Evolutionary conservation across 2,888 invertebrate genomes (phyloP).

Genomic region (Drosophila paramelanica): DNA sequence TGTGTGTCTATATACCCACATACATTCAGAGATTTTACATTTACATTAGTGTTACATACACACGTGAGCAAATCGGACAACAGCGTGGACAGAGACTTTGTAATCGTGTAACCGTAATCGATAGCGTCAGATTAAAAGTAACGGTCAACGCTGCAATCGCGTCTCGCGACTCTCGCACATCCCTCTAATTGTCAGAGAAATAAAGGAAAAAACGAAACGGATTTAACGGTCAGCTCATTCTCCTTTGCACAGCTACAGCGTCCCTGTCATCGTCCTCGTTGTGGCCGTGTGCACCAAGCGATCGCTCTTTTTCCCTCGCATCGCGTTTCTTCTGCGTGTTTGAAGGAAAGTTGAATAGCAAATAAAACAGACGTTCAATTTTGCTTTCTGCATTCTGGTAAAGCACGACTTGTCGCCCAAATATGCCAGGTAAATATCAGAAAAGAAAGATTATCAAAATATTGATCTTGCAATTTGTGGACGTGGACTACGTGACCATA

Average conservation of each 20-base stretch:
- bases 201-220: neutral
- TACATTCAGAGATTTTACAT: conserved; percentile 18
- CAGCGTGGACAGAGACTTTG: conserved; percentile 23
- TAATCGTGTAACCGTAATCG: conserved; percentile 47
- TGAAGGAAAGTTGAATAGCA: conserved; percentile 23
- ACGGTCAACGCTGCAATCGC: conserved; percentile 16
- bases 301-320: conserved; percentile 9
- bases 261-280: conserved; percentile 22
- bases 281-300: conserved; percentile 33
- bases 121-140: conserved; percentile 41
- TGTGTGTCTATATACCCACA: conserved; percentile 24
- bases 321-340: conserved; percentile 24
- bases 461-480: conserved; percentile 33
- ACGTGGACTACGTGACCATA: conserved; percentile 37
- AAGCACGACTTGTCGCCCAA: conserved; percentile 39
- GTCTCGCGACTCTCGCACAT: neutral
- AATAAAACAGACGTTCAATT: conserved; percentile 1
- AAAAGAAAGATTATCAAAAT: conserved; percentile 31
- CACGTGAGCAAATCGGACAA: conserved; percentile 13
- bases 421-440: conserved; percentile 54
- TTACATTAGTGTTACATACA: conserved; percentile 21
- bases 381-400: conserved; percentile 12
- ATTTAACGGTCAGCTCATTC: conserved; percentile 16
- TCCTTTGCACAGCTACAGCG: neutral
- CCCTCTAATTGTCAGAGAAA: neutral